Base-by-base conservation (phyloP, 2,888 invertebrate genomes). In the Apocheima hispidaria region DNA sequence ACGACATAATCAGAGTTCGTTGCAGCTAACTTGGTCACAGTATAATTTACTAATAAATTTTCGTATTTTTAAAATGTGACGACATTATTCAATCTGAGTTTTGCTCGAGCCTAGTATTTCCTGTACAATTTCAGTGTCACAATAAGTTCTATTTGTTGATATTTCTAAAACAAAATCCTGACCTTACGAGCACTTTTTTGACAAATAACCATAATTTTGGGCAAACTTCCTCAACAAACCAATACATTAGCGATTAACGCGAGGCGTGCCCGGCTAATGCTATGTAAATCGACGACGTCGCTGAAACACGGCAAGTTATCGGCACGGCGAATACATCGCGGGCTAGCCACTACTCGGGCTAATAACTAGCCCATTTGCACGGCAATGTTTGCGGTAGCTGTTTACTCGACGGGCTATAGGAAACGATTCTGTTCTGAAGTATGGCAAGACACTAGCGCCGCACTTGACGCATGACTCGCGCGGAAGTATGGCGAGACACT, bases 211-310 rank as follows among this genome's bases (percentile, higher is more conserved):
- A 58, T 58, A 58, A 58, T 30, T 51, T 38, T 21, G 38, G 36
- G 7, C 33, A 46, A 53, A 51, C 40, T 43, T 30, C 21, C 35
- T 36, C 33, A 38, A 14, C 21, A 26, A 38, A 14, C 38, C 20
- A 41, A 53, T 59, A 52, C 52, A 43, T 50, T 35, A 18, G 41
- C 36, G 48, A 26, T 30, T 52, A 59, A 26, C 46, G 43, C 57
- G 43, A 26, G 57, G 44, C 57, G 58, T 38, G 57, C 26, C 60
- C 56, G 48, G 56, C 58, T 63, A 61, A 65, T 68, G 68, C 33
- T 65, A 68, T 65, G 68, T 63, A 63, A 68, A 68, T 65, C 41
- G 65, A 61, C 38, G 56, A 56, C 57, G 58, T 60, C 64, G 59
- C 49, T 51, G 38, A 38, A 33, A 38, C 38, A 38, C 38, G 38